Evolutionary conservation across 1,140 invertebrate species (phyloP).

Genomic region (Idris sp.): DNA sequence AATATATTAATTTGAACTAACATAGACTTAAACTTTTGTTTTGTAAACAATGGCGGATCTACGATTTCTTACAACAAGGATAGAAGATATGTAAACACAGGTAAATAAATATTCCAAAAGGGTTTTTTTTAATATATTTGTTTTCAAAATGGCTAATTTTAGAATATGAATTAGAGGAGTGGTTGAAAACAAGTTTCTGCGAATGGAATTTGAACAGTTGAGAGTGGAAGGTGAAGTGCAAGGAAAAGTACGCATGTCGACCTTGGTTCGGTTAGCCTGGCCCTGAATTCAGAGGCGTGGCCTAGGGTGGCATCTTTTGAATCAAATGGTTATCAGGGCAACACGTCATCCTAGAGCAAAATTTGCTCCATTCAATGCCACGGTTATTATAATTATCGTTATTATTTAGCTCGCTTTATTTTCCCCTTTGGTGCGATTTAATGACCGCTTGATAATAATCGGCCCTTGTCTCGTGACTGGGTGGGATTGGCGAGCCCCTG

Average conservation of each 20-base stretch:
- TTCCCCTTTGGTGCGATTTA: conserved; percentile 61
- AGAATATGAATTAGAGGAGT: too few relatives aligned
- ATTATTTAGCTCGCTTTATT: conserved; percentile 56
- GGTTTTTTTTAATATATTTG: too few relatives aligned
- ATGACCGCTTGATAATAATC: conserved; percentile 60
- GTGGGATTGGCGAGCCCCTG: conserved; percentile 73
- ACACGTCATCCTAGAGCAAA: conserved; percentile 66
- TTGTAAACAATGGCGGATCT: too few relatives aligned
- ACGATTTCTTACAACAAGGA: too few relatives aligned
- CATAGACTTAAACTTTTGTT: too few relatives aligned
- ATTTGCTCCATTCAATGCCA: conserved; percentile 21
- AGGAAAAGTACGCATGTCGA: conserved; percentile 21
- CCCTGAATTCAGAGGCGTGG: conserved; percentile 72
- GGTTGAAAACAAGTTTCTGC: too few relatives aligned
- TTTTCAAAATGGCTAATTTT: too few relatives aligned
- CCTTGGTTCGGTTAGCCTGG: conserved; percentile 23
- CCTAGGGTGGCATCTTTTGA: conserved; percentile 76
- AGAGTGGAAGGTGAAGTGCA: conserved; percentile 19
- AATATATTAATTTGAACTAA: too few relatives aligned
- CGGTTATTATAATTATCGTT: conserved; percentile 51
- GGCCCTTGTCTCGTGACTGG: conserved; percentile 64
- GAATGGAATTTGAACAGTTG: neutral
- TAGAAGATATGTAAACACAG: too few relatives aligned
- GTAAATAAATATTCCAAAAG: too few relatives aligned
- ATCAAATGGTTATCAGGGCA: conserved; percentile 74